Percentiles rank a stretch among this genome's conserved stretches.
These are phyloP conservation scores for Muscicapa adusta DNA, from an alignment of 2,113 vertebrate genomes.

Conservation along the genomic window DNA sequence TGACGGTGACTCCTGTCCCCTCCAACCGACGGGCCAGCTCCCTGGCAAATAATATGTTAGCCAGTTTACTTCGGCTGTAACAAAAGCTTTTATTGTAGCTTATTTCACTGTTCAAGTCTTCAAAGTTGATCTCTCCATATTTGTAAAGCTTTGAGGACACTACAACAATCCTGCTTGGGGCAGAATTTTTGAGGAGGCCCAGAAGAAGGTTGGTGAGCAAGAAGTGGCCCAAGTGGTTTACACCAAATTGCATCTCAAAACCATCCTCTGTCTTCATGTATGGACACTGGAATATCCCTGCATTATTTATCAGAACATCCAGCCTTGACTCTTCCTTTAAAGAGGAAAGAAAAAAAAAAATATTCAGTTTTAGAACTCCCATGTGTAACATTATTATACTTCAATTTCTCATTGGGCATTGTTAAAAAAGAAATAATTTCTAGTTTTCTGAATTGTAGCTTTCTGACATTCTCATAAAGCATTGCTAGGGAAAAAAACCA, in stretches of 20 bases:
- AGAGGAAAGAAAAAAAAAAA: conserved; percentile 11
- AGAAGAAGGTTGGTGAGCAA: conserved; percentile 91
- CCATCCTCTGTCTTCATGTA: conserved; percentile 91
- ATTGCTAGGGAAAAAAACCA: background rate
- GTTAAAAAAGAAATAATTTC: background rate
- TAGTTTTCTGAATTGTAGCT: background rate
- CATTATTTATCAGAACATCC: conserved; percentile 93
- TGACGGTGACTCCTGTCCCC: conserved; percentile 84
- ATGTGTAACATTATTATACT: background rate
- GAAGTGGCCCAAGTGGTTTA: conserved; percentile 95
- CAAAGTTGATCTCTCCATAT: conserved; percentile 91
- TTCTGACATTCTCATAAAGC: background rate
- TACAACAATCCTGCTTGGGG: conserved; percentile 88
- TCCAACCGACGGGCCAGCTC: conserved; percentile 83
- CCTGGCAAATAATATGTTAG: conserved; percentile 88
- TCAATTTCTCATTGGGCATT: background rate
- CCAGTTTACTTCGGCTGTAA: conserved; percentile 93
- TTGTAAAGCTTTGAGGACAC: conserved; percentile 97
- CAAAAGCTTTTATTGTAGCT: conserved; percentile 88
- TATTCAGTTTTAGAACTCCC: background rate
- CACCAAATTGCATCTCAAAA: conserved; percentile 94
- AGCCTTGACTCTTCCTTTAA: conserved; percentile 86
- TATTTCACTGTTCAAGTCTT: conserved; percentile 89
- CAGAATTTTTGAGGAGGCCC: conserved; percentile 86
- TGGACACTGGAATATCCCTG: conserved; percentile 92